These are phyloP conservation scores for Erpetoichthys calabaricus DNA, from an alignment of 2,797 vertebrate species.

Conservation along the genomic window DNA sequence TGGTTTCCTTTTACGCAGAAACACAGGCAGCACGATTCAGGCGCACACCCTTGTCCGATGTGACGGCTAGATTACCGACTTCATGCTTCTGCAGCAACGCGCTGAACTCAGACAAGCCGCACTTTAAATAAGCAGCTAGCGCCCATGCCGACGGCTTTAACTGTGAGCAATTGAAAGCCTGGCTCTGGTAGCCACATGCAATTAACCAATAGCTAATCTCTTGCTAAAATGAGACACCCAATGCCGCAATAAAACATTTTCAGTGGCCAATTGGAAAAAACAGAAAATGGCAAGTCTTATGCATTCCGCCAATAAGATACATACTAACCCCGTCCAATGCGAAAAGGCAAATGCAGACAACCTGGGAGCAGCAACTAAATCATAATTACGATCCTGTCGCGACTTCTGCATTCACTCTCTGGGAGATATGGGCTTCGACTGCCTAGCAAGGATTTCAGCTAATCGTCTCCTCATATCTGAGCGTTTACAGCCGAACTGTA, in stretches of 20 bases:
- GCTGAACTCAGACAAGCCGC: not conserved
- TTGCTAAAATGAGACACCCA: constrained; percentile 5
- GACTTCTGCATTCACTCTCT: no score
- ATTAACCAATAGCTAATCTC: constrained; percentile 13
- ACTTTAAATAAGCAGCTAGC: constrained; percentile 2
- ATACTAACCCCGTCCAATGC: constrained; percentile 4
- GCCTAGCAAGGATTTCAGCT: no score
- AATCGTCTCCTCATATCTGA: no score
- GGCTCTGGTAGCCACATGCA: constrained; percentile 3
- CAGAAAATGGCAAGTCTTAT: constrained; percentile 1
- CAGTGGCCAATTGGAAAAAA: constrained; percentile 4
- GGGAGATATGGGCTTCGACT: no score
- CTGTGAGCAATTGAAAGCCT: constrained; percentile 2
- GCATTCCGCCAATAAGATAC: constrained; percentile 8
- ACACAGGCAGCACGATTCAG: not conserved
- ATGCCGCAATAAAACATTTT: constrained; percentile 2
- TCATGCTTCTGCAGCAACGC: not conserved
- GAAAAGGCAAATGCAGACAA: not conserved
- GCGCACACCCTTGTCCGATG: no score
- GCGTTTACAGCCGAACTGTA: no score
- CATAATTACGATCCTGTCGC: not conserved
- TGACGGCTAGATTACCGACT: no score
- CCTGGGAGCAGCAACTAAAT: constrained; percentile 4
- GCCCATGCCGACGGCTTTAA: constrained; percentile 9
- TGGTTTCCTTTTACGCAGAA: not conserved